Percentiles rank a stretch among this genome's conserved stretches.
phyloP scores from a whole-genome alignment of 2,113 vertebrate genomes.

The Ptyas mucosa region DNA sequence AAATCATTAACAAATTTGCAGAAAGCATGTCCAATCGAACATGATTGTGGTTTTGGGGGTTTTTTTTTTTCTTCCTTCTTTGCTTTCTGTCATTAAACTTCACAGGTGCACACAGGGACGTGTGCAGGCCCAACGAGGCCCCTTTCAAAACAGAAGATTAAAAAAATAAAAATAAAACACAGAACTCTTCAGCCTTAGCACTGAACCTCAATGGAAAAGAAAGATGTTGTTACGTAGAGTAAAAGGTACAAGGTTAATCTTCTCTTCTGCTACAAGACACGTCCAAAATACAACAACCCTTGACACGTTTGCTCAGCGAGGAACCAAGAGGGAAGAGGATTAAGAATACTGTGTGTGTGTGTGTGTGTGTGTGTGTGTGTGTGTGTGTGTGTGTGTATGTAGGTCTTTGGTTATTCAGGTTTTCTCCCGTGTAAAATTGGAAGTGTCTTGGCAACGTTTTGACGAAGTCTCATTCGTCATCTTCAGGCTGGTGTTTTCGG shows the following conservation, averaged over 20 bases:
- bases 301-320: background rate
- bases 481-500: too few species aligned
- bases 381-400: too few species aligned
- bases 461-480: too few species aligned
- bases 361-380: too few species aligned
- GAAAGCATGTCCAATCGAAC: constrained; percentile 73
- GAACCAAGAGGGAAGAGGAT: constrained; percentile 19
- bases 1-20: constrained; percentile 74
- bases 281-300: constrained; percentile 20
- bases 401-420: too few species aligned
- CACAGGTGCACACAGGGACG: constrained; percentile 10
- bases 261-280: background rate
- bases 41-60: constrained; percentile 43
- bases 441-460: too few species aligned
- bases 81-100: constrained; percentile 53
- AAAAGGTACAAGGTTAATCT: background rate
- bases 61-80: constrained; percentile 34
- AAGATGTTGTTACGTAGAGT: constrained; percentile 36
- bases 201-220: constrained; percentile 1
- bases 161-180: background rate
- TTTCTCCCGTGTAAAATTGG: too few species aligned
- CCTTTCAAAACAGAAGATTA: background rate
- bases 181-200: constrained; percentile 33
- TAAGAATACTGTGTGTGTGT: too few species aligned
- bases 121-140: background rate